A percentile compares a stretch with the other conserved stretches of the same genome.
Evolutionary conservation across 2,113 vertebrate genomes (phyloP).

Genomic region (Antennarius striatus): DNA sequence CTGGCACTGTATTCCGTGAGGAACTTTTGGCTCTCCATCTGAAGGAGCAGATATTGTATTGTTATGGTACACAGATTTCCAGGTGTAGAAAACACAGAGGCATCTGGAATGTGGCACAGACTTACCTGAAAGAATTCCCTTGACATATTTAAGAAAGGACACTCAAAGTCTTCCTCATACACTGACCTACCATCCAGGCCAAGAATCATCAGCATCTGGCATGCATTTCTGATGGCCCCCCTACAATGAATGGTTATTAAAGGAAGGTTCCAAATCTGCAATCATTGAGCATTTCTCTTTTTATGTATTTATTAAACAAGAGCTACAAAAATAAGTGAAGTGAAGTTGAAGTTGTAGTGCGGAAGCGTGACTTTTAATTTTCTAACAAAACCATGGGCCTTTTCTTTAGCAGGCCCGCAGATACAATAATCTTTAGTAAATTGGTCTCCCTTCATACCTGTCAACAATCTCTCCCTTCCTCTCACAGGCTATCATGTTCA

Average conservation of each 20-base stretch:
- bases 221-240: slow-evolving; percentile 96
- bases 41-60: slow-evolving; percentile 14
- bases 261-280: neutral
- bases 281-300: neutral
- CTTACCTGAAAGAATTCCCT: slow-evolving; percentile 98
- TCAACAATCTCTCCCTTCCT: slow-evolving; percentile 97
- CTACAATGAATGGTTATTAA: slow-evolving; percentile 67
- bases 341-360: neutral
- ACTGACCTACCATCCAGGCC: slow-evolving; percentile 94
- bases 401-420: neutral
- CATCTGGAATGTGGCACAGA: neutral
- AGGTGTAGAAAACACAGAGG: neutral
- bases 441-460: slow-evolving; percentile 79
- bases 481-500: slow-evolving; percentile 97
- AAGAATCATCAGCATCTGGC: slow-evolving; percentile 99
- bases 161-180: slow-evolving; percentile 97
- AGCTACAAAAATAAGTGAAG: neutral
- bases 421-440: neutral
- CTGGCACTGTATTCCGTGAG: slow-evolving; percentile 98
- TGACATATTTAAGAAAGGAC: slow-evolving; percentile 98
- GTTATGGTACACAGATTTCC: neutral
- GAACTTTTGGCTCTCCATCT: slow-evolving; percentile 99
- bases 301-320: neutral
- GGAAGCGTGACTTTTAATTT: neutral
- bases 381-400: neutral